These are phyloP conservation scores for Anguilla rostrata DNA, from an alignment of 2,113 vertebrate species.

Conservation along the genomic window DNA sequence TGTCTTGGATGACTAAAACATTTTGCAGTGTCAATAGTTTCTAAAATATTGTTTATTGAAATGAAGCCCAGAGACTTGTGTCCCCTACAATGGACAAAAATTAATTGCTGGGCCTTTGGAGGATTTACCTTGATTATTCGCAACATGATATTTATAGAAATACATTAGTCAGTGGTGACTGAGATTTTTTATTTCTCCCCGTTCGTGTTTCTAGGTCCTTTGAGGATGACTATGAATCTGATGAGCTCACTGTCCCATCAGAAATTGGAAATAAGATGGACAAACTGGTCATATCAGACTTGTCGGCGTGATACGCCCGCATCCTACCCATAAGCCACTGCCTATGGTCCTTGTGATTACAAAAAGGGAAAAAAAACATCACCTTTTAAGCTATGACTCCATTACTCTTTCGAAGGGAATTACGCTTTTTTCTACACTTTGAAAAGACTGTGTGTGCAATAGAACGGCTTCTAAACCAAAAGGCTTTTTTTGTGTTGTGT, in stretches of 20 bases:
- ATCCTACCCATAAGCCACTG: constrained; percentile 49
- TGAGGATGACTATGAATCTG: constrained; percentile 92
- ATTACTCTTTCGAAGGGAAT: constrained; percentile 34
- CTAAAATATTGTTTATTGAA: too few species aligned
- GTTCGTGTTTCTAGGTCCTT: constrained; percentile 76
- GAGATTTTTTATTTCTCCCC: constrained; percentile 47
- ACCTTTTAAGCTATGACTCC: constrained; percentile 12
- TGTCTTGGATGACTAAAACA: too few species aligned
- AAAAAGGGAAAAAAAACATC: constrained; percentile 38
- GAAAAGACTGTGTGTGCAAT: constrained; percentile 64
- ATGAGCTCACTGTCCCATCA: constrained; percentile 80
- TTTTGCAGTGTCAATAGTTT: too few species aligned
- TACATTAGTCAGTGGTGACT: not conserved
- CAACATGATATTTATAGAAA: too few species aligned
- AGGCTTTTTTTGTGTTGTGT: constrained; percentile 65
- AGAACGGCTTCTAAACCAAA: constrained; percentile 63
- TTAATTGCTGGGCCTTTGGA: too few species aligned
- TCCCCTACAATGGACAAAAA: too few species aligned
- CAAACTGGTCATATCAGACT: constrained; percentile 84
- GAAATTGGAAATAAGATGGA: constrained; percentile 89
- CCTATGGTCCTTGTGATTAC: constrained; percentile 43
- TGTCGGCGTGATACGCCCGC: constrained; percentile 70
- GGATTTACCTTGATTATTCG: too few species aligned
- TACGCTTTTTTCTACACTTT: constrained; percentile 52
- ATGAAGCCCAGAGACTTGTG: too few species aligned